phyloP scores from a whole-genome alignment of 2,888 invertebrate species.

The Antheraea assamensis region DNA sequence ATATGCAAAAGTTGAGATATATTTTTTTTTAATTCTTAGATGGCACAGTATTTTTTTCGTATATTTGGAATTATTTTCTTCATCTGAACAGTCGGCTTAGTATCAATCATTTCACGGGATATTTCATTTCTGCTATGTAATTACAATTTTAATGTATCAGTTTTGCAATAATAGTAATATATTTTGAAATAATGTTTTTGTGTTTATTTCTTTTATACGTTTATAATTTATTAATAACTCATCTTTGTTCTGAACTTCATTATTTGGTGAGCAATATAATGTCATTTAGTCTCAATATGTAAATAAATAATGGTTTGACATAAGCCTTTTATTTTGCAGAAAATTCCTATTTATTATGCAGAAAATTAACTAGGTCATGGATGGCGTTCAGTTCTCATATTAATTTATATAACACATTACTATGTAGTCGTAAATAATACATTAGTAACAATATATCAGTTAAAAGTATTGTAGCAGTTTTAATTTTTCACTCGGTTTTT shows the following conservation, averaged over 20 bases:
- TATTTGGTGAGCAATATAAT: conserved; percentile 39
- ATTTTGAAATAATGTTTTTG: conserved; percentile 4
- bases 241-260: conserved; percentile 17
- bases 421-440: not conserved
- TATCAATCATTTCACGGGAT: not conserved
- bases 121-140: not conserved
- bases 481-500: conserved; percentile 33
- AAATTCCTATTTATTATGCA: conserved; percentile 22
- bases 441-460: not conserved
- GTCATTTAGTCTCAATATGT: conserved; percentile 56
- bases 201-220: conserved; percentile 3
- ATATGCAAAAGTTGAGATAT: not conserved
- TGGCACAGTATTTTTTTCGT: not conserved
- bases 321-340: conserved; percentile 32
- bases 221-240: conserved; percentile 18
- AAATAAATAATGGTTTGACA: conserved; percentile 59
- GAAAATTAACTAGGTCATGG: not conserved
- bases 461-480: not conserved
- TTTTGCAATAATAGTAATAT: not conserved
- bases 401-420: not conserved
- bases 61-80: not conserved
- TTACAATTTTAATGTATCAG: not conserved
- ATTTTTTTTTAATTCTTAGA: not conserved
- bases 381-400: not conserved
- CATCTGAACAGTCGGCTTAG: not conserved